These are phyloP conservation scores for Lepilemur septentrionalis DNA, from an alignment of 2,797 vertebrate species.

Conservation along the genomic window DNA sequence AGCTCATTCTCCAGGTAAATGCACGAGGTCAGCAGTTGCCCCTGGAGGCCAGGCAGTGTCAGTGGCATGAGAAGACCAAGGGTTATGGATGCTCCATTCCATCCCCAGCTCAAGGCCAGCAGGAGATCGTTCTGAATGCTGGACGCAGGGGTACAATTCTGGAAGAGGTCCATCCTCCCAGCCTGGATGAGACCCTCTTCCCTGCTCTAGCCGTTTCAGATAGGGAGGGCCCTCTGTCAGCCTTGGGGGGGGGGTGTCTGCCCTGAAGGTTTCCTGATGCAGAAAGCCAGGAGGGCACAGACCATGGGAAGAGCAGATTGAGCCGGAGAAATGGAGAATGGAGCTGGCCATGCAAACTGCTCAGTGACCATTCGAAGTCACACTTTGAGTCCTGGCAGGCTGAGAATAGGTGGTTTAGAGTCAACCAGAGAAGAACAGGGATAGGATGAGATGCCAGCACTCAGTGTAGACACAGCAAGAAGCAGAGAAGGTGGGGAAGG, in stretches of 20 bases:
- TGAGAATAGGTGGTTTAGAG: background rate
- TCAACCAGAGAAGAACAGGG: background rate
- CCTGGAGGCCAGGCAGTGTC: background rate
- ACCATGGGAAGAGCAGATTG: background rate
- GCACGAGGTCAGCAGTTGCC: background rate
- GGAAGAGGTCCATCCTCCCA: background rate
- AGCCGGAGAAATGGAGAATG: too few relatives aligned
- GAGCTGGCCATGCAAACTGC: background rate
- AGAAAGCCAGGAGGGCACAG: background rate
- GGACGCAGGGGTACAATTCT: background rate
- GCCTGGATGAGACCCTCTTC: background rate
- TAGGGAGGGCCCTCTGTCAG: background rate
- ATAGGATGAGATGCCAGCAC: background rate
- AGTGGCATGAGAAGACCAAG: background rate
- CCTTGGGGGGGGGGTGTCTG: background rate
- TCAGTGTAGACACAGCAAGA: background rate
- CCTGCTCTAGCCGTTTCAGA: background rate
- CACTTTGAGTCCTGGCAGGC: background rate
- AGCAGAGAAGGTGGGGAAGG: background rate
- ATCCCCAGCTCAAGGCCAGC: background rate
- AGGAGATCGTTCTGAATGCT: background rate
- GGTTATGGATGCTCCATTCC: background rate
- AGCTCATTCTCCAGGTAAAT: background rate
- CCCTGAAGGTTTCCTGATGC: background rate
- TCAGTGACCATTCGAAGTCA: background rate